Conservation (phyloP, 2,113 vertebrate genomes). For the Myrmophylax atrothorax region DNA sequence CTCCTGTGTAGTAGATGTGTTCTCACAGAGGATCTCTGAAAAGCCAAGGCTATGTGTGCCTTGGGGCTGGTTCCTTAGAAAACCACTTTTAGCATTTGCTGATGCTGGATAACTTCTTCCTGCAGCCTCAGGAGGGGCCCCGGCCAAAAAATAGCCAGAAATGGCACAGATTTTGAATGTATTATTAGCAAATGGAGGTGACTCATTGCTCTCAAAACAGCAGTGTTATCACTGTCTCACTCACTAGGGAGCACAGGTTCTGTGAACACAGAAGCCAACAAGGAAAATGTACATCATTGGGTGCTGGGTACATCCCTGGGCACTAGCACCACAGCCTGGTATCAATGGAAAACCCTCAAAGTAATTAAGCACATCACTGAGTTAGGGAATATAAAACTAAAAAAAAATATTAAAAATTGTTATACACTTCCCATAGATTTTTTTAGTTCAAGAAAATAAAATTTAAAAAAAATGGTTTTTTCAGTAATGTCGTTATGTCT, state of each 20-base stretch:
- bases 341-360: background rate
- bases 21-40: background rate
- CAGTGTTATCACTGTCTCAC: background rate
- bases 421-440: background rate
- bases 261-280: background rate
- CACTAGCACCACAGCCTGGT: background rate
- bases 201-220: background rate
- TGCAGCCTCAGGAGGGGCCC: fast-evolving
- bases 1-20: background rate
- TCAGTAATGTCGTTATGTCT: background rate
- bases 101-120: background rate
- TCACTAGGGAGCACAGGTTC: background rate
- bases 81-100: background rate
- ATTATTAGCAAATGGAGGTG: background rate
- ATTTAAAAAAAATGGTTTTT: background rate
- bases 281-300: background rate
- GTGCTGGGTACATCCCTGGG: background rate
- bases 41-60: background rate
- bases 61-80: background rate
- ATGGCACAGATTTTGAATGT: background rate
- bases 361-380: background rate
- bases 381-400: background rate
- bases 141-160: background rate
- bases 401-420: background rate
- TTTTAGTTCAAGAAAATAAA: background rate